phyloP scores from a whole-genome alignment of 2,797 vertebrate species.

The Sebastes nivosus region DNA sequence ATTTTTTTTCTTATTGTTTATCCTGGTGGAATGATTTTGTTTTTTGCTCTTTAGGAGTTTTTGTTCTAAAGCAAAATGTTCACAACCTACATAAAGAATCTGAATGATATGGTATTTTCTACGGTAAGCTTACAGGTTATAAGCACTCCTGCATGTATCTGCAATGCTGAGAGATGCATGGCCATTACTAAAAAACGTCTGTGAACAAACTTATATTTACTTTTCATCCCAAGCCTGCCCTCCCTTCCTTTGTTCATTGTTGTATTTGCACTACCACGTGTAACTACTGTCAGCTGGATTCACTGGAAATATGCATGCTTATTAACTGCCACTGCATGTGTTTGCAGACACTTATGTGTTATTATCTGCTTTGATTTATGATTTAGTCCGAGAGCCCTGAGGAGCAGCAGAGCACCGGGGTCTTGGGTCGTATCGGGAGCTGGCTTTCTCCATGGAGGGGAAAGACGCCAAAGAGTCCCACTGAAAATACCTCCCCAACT shows the following conservation, averaged over 20 bases:
- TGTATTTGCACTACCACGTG: slow-evolving; percentile 31
- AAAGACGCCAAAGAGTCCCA: slow-evolving; percentile 40
- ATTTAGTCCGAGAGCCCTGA: slow-evolving; percentile 74
- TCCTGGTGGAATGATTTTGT: slow-evolving; percentile 69
- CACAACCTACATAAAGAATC: slow-evolving; percentile 82
- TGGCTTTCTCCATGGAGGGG: slow-evolving; percentile 79
- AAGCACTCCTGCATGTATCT: slow-evolving; percentile 74
- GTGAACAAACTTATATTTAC: slow-evolving; percentile 39
- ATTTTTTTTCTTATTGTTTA: slow-evolving; percentile 39
- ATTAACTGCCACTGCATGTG: background rate
- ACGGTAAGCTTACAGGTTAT: slow-evolving; percentile 76
- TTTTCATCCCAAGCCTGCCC: slow-evolving; percentile 42
- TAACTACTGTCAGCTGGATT: slow-evolving; percentile 13
- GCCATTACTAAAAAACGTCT: slow-evolving; percentile 59
- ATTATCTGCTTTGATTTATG: slow-evolving; percentile 59
- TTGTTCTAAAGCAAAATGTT: slow-evolving; percentile 82
- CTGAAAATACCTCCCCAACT: slow-evolving; percentile 53
- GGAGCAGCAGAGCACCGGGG: slow-evolving; percentile 74
- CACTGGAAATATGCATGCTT: slow-evolving; percentile 46
- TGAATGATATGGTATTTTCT: slow-evolving; percentile 84
- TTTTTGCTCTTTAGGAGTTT: slow-evolving; percentile 81
- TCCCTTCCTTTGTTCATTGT: slow-evolving; percentile 40
- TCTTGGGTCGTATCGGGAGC: slow-evolving; percentile 80
- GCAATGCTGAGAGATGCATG: slow-evolving; percentile 74
- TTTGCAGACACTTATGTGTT: slow-evolving; percentile 18